Base-by-base conservation (phyloP, 1,140 invertebrate genomes). In the Hormaphis cornu region DNA sequence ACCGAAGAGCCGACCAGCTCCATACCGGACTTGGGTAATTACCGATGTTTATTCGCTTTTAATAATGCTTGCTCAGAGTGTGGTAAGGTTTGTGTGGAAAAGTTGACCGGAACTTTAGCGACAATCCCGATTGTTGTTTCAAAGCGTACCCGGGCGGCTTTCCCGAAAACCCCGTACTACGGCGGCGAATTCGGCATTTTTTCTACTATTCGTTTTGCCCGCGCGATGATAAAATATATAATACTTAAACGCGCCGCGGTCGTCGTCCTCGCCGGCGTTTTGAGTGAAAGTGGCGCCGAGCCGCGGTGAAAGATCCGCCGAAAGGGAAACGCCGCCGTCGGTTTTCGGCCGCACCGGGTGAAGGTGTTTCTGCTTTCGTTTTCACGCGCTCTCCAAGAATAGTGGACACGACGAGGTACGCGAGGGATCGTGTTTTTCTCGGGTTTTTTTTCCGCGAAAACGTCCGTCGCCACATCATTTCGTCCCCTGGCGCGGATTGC, bases 11-110 rank as follows among this genome's bases (percentile, higher is more conserved):
- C 73, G n/a, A 71, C 73, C 16, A 73, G 72, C 52, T 74, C 73
- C 6, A 74, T 74, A 72, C 73, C 73, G n/a, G 73, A 74, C 66
- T 56, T 74, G 50, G 73, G 73, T 74, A 46, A 72, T 63, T 72
- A 71, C 28, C 30, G 4, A 26, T 1, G 16, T 33, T 30, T n/a
- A n/a, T n/a, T n/a, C n/a, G 3, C 33, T 54, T 18, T 33, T 20
- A 33, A 18, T 26, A 22, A 22, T 18, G 10, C n/a, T 28, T 7
- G 4, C 1, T 8, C 8, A 20, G 20, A 2, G 14, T 1, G n/a
- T 28, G n/a, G n/a, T n/a, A 9, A 28, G 1, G n/a, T 28, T 28
- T 28, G 26, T n/a, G n/a, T n/a, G n/a, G n/a, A n/a, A n/a, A n/a
- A n/a, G n/a, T n/a, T n/a, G n/a, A n/a, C n/a, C n/a, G n/a, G n/a